Evolutionary conservation across 2,797 vertebrate genomes (phyloP), one percentile per base, ranked within the genome.

Genomic region (Streptopelia turtur): DNA sequence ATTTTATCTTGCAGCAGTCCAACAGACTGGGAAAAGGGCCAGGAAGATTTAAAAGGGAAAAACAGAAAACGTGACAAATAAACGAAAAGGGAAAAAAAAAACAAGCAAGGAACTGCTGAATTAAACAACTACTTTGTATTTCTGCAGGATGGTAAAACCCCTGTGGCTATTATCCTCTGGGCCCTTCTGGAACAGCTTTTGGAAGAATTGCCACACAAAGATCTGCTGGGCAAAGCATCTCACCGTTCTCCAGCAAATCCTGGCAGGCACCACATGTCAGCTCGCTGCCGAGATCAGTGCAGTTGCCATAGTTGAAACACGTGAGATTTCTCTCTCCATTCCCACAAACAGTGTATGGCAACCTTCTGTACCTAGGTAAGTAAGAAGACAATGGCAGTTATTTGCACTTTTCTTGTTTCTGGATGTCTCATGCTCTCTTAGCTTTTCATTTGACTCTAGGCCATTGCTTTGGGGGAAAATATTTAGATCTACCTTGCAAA

Each of bases 301-400:
- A 99, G 97, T 98, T 99, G 80, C 99, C 98, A 3, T 98, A 98
- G 39, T 99, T 98, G 95, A 98, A 99, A 92, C 99, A 99, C 16
- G 98, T 99, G 94, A 99, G 98, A 90, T 99, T 99, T 97, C 97
- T 97, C 71, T 96, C 98, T 52, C 97, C 97, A 0, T 98, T 98
- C 30, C 96, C 97, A 93, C 99, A 99, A 53, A 98, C 87, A 1
- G 98, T 97, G 5, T 97, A 97, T 13, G 99, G 99, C 65, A 99
- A 86, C 96, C 96, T 97, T 83, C 98, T 98, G 52, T 97, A 98
- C 52, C 99, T 99, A 47, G 39, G 83, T 64, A 86, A 89, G 93
- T 33, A 80, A 86, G 55, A 83, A 68, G 70, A n/a, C 33, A 87
- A 47, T 50, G 75, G 78, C 69, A 89, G 71, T 76, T 84, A 94